phyloP scores from a whole-genome alignment of 2,113 vertebrate species.

The Cochlearius cochlearius region DNA sequence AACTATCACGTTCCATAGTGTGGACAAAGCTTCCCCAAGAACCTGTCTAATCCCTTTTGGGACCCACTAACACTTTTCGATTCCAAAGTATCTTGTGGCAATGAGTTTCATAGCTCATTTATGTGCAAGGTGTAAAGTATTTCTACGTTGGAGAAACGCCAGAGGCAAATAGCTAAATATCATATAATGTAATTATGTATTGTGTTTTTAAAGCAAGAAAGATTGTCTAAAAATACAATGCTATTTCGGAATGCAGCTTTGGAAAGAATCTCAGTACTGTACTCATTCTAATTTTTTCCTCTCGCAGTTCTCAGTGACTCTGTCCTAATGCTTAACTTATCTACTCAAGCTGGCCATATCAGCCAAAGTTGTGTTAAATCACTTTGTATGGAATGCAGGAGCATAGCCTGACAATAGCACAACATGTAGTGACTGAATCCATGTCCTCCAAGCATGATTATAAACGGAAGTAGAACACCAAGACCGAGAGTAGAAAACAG shows the following conservation, averaged over 20 bases:
- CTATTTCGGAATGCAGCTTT: constrained; percentile 51
- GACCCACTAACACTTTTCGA: background rate
- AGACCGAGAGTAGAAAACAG: background rate
- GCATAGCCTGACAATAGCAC: background rate
- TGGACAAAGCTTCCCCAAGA: background rate
- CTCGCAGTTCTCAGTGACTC: background rate
- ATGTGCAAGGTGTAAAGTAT: background rate
- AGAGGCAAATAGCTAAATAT: background rate
- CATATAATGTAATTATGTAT: background rate
- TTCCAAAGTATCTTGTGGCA: background rate
- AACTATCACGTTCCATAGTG: background rate
- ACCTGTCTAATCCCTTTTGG: background rate
- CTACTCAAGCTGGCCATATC: background rate
- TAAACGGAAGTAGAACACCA: background rate
- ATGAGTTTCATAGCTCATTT: background rate
- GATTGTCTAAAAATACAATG: constrained; percentile 28
- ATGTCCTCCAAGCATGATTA: background rate
- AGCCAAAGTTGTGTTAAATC: constrained; percentile 43
- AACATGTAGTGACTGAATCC: background rate
- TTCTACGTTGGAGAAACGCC: background rate
- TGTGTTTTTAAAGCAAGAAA: constrained; percentile 40
- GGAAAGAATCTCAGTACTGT: constrained; percentile 47
- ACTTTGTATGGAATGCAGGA: constrained; percentile 42
- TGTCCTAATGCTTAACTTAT: constrained; percentile 43
- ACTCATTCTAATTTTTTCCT: background rate